A percentile compares a stretch with the other conserved stretches of the same genome.
Evolutionary conservation across 2,797 vertebrate genomes (phyloP).

Genomic region (Rousettus madagascariensis): DNA sequence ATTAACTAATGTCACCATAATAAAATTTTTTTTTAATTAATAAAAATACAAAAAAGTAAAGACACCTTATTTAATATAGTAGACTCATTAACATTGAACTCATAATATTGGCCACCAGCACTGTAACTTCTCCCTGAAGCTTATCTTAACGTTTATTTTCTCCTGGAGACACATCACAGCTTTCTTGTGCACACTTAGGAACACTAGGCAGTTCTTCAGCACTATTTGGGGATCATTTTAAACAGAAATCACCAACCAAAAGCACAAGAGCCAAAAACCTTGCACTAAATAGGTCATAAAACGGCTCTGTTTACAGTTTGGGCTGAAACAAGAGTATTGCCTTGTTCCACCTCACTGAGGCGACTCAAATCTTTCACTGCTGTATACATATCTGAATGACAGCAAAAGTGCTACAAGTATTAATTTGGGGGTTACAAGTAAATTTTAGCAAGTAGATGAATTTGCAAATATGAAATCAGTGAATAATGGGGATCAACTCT

Average conservation of each 20-base stretch:
- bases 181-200: neutral
- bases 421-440: neutral
- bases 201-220: too few species aligned
- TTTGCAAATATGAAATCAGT: neutral
- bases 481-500: neutral
- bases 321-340: neutral
- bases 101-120: neutral
- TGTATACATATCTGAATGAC: neutral
- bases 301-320: neutral
- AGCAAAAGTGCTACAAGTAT: accelerated
- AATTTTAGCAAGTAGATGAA: neutral
- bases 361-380: neutral
- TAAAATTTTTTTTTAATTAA: too few species aligned
- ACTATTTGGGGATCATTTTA: neutral
- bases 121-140: neutral
- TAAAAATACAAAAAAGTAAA: neutral
- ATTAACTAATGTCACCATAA: too few species aligned
- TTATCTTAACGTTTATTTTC: accelerated
- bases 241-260: neutral
- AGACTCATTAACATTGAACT: neutral
- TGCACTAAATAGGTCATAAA: neutral
- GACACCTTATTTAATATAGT: neutral
- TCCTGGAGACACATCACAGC: neutral
- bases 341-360: neutral
- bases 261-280: neutral